Conservation (phyloP, 2,888 invertebrate genomes). For the Orgyia antiqua region DNA sequence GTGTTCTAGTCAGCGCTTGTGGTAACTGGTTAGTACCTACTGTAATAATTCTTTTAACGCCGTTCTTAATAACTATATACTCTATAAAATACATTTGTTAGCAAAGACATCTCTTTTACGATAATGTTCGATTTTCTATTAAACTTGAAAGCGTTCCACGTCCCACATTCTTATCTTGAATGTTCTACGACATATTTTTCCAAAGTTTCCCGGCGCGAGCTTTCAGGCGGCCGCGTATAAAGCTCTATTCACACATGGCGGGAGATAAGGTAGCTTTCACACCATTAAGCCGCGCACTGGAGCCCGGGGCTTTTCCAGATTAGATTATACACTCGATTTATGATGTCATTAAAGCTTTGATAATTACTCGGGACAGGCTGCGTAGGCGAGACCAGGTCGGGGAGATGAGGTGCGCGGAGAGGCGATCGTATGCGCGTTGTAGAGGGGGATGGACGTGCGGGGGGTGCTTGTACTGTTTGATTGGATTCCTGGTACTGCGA, state of each 20-base stretch:
- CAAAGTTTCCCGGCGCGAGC: conserved; percentile 77
- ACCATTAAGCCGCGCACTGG: conserved; percentile 77
- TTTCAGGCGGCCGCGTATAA: conserved; percentile 75
- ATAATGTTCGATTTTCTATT: conserved; percentile 79
- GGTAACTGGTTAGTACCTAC: no score
- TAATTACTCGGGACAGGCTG: conserved; percentile 80
- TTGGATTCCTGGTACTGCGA: conserved; percentile 76
- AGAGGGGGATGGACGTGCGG: conserved; percentile 29
- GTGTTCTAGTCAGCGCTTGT: no score
- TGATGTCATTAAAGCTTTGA: conserved; percentile 79
- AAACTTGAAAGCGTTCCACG: conserved; percentile 76
- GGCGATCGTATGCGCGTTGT: conserved; percentile 6
- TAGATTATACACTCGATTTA: conserved; percentile 80
- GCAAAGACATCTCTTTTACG: conserved; percentile 76
- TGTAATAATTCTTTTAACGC: conserved; percentile 28
- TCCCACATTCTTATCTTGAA: conserved; percentile 77
- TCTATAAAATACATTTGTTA: conserved; percentile 65
- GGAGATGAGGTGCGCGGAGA: conserved; percentile 30
- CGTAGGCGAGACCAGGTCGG: conserved; percentile 63
- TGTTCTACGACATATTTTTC: conserved; percentile 77
- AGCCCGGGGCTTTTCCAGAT: conserved; percentile 79
- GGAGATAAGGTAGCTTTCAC: conserved; percentile 79
- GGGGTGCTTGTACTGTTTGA: conserved; percentile 75
- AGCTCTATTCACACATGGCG: conserved; percentile 78
- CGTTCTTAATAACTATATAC: conserved; percentile 33